Conservation (phyloP, 1,140 invertebrate genomes). For the Periplaneta americana region DNA sequence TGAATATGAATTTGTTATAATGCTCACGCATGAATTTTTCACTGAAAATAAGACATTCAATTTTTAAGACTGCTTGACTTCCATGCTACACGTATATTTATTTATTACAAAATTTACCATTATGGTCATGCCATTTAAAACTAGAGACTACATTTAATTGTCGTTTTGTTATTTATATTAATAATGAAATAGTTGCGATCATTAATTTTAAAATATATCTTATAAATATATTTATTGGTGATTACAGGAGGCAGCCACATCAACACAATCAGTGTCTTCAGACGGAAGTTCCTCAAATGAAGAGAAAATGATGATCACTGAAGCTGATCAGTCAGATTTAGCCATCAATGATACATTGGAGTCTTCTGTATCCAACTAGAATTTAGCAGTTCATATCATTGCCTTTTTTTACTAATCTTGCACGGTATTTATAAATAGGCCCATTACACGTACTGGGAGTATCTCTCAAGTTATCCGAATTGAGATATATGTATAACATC, state of each 20-base stretch:
- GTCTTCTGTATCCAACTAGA: conserved; percentile 21
- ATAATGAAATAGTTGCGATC: too few species aligned
- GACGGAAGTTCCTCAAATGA: conserved; percentile 53
- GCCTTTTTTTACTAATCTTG: not conserved
- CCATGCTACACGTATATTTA: too few species aligned
- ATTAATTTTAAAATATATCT: too few species aligned
- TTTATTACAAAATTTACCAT: too few species aligned
- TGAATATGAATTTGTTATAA: too few species aligned
- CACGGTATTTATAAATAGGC: not conserved
- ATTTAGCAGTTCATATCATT: not conserved
- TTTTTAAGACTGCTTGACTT: too few species aligned
- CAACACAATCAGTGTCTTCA: conserved; percentile 52
- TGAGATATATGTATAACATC: not conserved
- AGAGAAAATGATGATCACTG: conserved; percentile 55
- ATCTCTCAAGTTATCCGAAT: not conserved
- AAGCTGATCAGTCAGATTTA: conserved; percentile 32
- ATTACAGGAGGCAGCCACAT: conserved; percentile 51
- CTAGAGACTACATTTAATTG: too few species aligned
- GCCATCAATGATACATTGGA: conserved; percentile 27
- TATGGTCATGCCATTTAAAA: too few species aligned
- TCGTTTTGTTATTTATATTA: too few species aligned
- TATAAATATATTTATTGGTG: conserved; percentile 12
- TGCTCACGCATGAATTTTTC: too few species aligned
- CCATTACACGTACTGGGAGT: not conserved
- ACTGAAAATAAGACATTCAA: too few species aligned